Evolutionary conservation across 1,140 invertebrate genomes (phyloP).

Genomic region (Steinernema khuongi): DNA sequence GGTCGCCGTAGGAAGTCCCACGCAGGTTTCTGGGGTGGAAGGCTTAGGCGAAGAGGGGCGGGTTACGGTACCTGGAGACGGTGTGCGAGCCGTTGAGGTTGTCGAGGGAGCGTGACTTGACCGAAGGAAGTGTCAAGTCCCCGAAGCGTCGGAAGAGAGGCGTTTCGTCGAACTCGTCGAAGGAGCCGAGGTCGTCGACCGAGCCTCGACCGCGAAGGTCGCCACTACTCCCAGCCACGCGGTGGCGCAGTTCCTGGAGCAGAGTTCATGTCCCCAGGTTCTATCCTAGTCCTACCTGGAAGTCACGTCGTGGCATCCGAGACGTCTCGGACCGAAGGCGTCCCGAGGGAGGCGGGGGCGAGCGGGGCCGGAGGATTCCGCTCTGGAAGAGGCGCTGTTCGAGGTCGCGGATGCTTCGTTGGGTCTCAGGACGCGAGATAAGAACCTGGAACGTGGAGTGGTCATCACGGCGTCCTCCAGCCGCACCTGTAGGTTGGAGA

Average conservation of each 20-base stretch:
- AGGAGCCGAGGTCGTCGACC: neutral
- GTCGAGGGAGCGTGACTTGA: neutral
- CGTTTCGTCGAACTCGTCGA: slow-evolving; percentile 2
- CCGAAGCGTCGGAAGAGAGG: neutral
- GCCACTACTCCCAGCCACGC: slow-evolving; percentile 23
- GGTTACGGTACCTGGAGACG: slow-evolving; percentile 28
- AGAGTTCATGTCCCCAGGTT: too few species aligned
- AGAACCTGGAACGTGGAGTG: slow-evolving; percentile 26
- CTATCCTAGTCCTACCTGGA: too few species aligned
- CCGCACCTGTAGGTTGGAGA: slow-evolving; percentile 71
- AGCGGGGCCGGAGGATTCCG: neutral
- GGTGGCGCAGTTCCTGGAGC: neutral
- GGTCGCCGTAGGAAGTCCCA: neutral
- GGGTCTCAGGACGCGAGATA: slow-evolving; percentile 29
- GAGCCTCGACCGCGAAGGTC: neutral
- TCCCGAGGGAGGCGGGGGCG: neutral
- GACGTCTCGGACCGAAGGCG: neutral
- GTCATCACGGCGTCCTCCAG: neutral
- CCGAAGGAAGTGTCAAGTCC: neutral
- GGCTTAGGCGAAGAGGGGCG: neutral
- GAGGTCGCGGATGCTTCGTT: slow-evolving; percentile 27
- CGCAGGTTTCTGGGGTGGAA: neutral
- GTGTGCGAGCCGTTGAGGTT: slow-evolving; percentile 21
- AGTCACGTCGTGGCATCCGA: neutral
- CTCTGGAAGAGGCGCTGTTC: slow-evolving; percentile 37